These are phyloP conservation scores for Orthosia incerta DNA, from an alignment of 2,888 invertebrate species.

Conservation along the genomic window DNA sequence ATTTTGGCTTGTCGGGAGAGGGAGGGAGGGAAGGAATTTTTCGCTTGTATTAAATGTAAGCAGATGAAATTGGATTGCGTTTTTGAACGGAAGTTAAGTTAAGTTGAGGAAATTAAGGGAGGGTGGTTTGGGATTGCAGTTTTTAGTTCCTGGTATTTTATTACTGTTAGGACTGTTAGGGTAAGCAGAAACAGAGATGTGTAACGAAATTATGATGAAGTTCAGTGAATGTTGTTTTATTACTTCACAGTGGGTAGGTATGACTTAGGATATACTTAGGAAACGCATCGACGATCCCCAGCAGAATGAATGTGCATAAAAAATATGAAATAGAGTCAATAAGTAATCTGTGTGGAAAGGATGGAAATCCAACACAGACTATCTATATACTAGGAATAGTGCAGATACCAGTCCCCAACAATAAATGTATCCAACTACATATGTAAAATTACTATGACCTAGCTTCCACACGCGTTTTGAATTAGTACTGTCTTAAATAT, in stretches of 20 bases:
- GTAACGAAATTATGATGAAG: not conserved
- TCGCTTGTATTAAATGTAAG: slow-evolving; percentile 38
- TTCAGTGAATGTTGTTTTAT: not conserved
- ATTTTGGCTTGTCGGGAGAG: slow-evolving; percentile 43
- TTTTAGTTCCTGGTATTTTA: not conserved
- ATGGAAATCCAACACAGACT: too few species aligned
- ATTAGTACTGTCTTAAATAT: too few species aligned
- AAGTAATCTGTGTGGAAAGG: too few species aligned
- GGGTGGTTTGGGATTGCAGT: slow-evolving; percentile 17
- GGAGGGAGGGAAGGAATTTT: slow-evolving; percentile 24
- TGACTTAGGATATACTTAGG: not conserved
- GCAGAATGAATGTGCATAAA: not conserved
- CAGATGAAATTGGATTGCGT: slow-evolving; percentile 47
- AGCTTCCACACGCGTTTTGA: too few species aligned
- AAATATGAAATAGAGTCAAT: not conserved
- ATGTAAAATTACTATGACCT: too few species aligned
- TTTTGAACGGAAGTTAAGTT: slow-evolving; percentile 41
- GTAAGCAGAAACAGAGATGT: not conserved
- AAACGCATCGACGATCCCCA: too few species aligned
- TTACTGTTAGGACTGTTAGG: not conserved
- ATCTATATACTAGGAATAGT: too few species aligned
- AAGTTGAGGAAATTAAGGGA: slow-evolving; percentile 47
- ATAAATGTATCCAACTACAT: too few species aligned
- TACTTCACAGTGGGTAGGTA: not conserved
- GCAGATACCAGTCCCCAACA: too few species aligned